Evolutionary conservation across 1,140 invertebrate species (phyloP), one percentile per base, ranked within the genome.

Genomic region (Zaprionus camerounensis): DNA sequence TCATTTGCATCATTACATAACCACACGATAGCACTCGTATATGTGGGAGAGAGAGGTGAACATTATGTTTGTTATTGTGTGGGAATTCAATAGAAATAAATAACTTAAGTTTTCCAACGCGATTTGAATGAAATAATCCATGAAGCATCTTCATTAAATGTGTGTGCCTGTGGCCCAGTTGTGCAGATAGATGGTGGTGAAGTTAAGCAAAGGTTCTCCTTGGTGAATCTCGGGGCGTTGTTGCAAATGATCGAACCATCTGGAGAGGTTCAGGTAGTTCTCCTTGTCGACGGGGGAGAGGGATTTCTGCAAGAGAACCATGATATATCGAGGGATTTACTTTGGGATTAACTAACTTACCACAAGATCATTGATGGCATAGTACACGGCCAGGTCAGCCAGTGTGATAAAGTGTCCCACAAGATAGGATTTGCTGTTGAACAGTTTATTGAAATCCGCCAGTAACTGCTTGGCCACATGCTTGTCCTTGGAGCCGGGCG

Each of bases 201-300:
- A 96, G 82, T 95, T 94, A 20, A 96, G 93, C 15, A 95, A 28
- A 41, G 94, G 91, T 73, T 95, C 93, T 64, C 94, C 93, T 66
- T 94, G 94, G 55, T 95, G 92, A 31, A 95, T 82, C 76, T 93
- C 93, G 7, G 93, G 91, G 71, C 95, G 93, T 81, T 95, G 94
- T 71, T 96, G 95, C 70, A 96, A 91, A 82, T 95, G 94, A 78
- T 95, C 94, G 79, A 95, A 96, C 95, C 95, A 96, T 71, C 95
- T 93, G 4, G 95, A 95, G 0, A 96, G 90, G 80, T 95, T 94
- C n/a, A 95, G 65, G 61, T 94, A 94, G 71, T 94, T 93, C 68
- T 95, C 95, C 67, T 95, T 95, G 4, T 95, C 94, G 70, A 94
- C 92, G 22, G 93, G 92, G 1, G 92, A 93, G 31, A 96, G 86